Evolutionary conservation across 2,113 vertebrate genomes (phyloP).

Genomic region (Protomyctophum bolini): DNA sequence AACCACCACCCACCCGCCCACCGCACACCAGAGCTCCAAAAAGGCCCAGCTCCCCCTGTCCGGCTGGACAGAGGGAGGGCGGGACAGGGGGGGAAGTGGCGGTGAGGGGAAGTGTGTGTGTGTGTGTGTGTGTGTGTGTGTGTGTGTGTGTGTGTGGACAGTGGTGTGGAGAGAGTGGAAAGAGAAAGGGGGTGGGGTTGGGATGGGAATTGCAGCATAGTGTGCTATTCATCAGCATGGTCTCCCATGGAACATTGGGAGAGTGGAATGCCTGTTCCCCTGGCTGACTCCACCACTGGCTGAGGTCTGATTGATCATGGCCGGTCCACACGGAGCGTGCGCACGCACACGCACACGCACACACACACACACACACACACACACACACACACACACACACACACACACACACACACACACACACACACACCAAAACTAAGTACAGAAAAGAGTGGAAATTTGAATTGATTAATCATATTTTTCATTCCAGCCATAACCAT

Average conservation of each 20-base stretch:
- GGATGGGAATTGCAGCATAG: constrained; percentile 64
- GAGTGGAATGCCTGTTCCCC: constrained; percentile 79
- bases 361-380: no score
- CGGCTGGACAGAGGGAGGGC: constrained; percentile 47
- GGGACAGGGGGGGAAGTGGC: constrained; percentile 24
- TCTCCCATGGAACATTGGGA: constrained; percentile 80
- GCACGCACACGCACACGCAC: background rate
- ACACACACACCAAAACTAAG: no score
- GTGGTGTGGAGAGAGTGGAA: constrained; percentile 57
- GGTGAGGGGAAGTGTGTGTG: constrained; percentile 3
- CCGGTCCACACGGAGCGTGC: constrained; percentile 14
- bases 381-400: no score
- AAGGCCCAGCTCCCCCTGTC: constrained; percentile 62
- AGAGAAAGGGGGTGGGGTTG: constrained; percentile 54
- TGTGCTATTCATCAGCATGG: constrained; percentile 73
- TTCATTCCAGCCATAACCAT: no score
- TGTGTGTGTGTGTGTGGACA: constrained; percentile 38
- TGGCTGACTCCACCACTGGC: constrained; percentile 73
- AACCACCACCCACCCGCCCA: constrained; percentile 58
- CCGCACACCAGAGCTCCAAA: constrained; percentile 63
- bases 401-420: no score
- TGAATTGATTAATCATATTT: no score
- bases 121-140: constrained; percentile 20
- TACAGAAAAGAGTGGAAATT: background rate
- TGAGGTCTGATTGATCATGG: constrained; percentile 76